Conservation (phyloP, 2,797 vertebrate genomes). For the Amphiprion clarkii region DNA sequence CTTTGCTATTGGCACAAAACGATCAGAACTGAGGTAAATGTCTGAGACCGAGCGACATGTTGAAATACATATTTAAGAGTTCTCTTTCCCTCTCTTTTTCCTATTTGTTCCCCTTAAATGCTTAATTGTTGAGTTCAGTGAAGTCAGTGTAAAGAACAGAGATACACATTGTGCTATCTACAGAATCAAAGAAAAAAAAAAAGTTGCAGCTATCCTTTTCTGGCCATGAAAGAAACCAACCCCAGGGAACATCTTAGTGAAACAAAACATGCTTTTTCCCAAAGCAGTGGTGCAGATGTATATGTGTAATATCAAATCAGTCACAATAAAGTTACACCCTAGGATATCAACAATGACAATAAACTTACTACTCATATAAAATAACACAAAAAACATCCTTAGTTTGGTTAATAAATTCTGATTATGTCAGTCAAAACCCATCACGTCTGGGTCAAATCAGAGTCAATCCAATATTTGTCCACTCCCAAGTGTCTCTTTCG, state of each 20-base stretch:
- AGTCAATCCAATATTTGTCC: slow-evolving; percentile 46
- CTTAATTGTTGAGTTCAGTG: slow-evolving; percentile 68
- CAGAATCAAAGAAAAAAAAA: slow-evolving; percentile 44
- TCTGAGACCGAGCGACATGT: slow-evolving; percentile 67
- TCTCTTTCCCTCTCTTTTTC: slow-evolving; percentile 82
- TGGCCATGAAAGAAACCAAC: slow-evolving; percentile 50
- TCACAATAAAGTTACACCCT: slow-evolving; percentile 78
- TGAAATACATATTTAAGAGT: slow-evolving; percentile 71
- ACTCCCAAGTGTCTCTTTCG: slow-evolving; percentile 23
- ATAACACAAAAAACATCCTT: slow-evolving; percentile 78
- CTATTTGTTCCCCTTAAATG: slow-evolving; percentile 76
- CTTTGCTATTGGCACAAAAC: slow-evolving; percentile 77
- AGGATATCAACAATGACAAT: slow-evolving; percentile 73
- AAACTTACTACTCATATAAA: slow-evolving; percentile 81
- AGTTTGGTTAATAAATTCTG: slow-evolving; percentile 85
- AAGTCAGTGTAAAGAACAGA: slow-evolving; percentile 65
- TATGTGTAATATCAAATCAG: slow-evolving; percentile 76
- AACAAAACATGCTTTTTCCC: slow-evolving; percentile 69
- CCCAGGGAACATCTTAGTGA: slow-evolving; percentile 40
- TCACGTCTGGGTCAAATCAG: slow-evolving; percentile 51
- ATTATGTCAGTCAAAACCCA: slow-evolving; percentile 73
- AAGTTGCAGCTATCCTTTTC: slow-evolving; percentile 62
- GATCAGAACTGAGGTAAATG: slow-evolving; percentile 79
- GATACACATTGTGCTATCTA: slow-evolving; percentile 63
- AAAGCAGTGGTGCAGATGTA: slow-evolving; percentile 79